Evolutionary conservation across 2,113 vertebrate species (phyloP).

Genomic region (Pygathrix nemaeus): DNA sequence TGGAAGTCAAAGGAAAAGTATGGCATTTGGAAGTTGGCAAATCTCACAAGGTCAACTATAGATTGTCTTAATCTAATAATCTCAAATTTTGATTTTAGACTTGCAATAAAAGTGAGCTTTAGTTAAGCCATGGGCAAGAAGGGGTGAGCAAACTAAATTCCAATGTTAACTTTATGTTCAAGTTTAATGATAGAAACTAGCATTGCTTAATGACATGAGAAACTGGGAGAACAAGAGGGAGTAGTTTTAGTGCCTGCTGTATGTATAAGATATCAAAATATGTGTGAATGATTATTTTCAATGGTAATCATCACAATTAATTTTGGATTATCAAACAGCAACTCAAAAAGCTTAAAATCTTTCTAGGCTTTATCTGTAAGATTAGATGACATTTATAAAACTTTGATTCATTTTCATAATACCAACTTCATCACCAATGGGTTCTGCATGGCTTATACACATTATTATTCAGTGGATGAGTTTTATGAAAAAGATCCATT

Average conservation of each 20-base stretch:
- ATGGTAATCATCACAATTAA: neutral
- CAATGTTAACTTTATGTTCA: neutral
- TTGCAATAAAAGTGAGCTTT: neutral
- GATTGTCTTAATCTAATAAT: constrained; percentile 47
- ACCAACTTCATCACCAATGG: neutral
- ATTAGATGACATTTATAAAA: neutral
- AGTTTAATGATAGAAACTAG: neutral
- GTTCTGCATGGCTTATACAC: neutral
- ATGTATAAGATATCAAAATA: neutral
- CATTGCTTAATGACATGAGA: neutral
- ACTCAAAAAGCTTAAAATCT: neutral
- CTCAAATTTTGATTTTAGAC: neutral
- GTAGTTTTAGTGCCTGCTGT: neutral
- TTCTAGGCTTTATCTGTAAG: neutral
- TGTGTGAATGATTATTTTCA: neutral
- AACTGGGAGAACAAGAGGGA: neutral
- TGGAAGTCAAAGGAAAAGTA: neutral
- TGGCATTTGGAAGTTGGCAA: constrained; percentile 7
- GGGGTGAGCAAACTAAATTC: neutral
- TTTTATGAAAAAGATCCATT: neutral
- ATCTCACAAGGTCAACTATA: constrained; percentile 32
- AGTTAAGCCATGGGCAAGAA: neutral
- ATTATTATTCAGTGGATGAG: neutral
- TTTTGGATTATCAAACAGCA: neutral
- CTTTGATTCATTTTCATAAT: neutral